Evolutionary conservation across 2,797 vertebrate genomes (phyloP).

Genomic region (Clarias laeviceps): DNA sequence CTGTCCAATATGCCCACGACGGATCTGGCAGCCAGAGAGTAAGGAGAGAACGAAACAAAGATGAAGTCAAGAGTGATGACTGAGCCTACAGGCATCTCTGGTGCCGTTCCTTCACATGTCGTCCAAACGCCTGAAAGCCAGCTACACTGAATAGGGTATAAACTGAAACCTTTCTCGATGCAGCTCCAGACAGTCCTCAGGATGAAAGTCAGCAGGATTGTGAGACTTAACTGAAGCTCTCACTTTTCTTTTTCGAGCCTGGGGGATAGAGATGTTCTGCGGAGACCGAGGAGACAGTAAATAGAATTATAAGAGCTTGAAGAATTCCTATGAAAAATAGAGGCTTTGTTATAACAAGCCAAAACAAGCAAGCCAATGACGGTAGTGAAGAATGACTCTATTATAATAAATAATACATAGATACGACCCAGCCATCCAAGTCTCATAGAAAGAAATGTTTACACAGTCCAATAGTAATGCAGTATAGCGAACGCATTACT

Average conservation of each 20-base stretch:
- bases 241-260: not conserved
- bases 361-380: not conserved
- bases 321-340: not conserved
- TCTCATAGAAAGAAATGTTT: not conserved
- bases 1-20: constrained; percentile 20
- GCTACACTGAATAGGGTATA: constrained; percentile 6
- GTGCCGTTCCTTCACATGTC: constrained; percentile 57
- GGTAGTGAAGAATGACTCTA: not conserved
- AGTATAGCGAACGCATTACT: too few relatives aligned
- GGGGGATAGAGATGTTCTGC: not conserved
- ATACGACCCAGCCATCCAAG: not conserved
- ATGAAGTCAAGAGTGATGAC: constrained; percentile 47
- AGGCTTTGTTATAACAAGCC: not conserved
- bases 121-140: constrained; percentile 55
- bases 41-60: constrained; percentile 20
- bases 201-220: constrained; percentile 60
- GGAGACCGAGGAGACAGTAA: not conserved
- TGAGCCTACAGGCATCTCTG: constrained; percentile 52
- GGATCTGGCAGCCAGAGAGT: constrained; percentile 27
- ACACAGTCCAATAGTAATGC: not conserved
- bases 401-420: not conserved
- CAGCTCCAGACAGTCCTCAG: constrained; percentile 32
- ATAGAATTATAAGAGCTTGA: not conserved
- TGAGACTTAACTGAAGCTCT: not conserved
- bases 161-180: constrained; percentile 45